These are phyloP conservation scores for Neotoxoptera formosana DNA, from an alignment of 1,140 invertebrate species.

Conservation along the genomic window DNA sequence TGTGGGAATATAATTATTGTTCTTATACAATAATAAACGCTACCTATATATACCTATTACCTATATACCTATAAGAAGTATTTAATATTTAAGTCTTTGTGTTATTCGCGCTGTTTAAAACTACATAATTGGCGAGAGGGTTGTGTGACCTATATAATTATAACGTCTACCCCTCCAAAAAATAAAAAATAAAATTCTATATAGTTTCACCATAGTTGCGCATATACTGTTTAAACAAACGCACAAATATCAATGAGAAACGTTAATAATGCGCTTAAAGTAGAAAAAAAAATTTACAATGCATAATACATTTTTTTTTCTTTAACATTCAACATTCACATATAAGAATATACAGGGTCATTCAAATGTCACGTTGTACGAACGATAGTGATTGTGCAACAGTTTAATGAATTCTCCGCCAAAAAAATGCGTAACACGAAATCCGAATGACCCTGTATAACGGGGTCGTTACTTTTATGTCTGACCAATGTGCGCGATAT, in stretches of 20 bases:
- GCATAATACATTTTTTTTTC: background rate
- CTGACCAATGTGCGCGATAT: background rate
- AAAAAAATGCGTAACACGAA: background rate
- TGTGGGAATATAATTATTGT: background rate
- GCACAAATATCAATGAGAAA: background rate
- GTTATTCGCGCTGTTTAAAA: background rate
- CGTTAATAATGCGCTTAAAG: background rate
- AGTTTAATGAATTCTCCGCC: background rate
- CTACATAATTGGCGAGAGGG: background rate
- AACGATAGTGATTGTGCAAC: background rate
- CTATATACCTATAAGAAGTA: background rate
- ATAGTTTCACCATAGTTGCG: background rate
- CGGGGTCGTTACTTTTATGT: background rate
- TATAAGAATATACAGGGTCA: slow-evolving; percentile 12
- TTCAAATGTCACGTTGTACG: background rate
- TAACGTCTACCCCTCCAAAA: background rate
- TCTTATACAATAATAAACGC: background rate
- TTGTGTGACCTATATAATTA: background rate
- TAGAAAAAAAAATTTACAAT: background rate
- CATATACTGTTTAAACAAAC: background rate
- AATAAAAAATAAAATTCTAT: background rate
- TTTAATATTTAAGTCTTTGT: background rate
- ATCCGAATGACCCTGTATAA: background rate
- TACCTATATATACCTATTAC: background rate
- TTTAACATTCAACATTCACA: background rate